These are phyloP conservation scores for Cliona cf. orientalis DNA, from an alignment of 37 sponge, comb jelly and placozoan species.

Conservation along the genomic window DNA sequence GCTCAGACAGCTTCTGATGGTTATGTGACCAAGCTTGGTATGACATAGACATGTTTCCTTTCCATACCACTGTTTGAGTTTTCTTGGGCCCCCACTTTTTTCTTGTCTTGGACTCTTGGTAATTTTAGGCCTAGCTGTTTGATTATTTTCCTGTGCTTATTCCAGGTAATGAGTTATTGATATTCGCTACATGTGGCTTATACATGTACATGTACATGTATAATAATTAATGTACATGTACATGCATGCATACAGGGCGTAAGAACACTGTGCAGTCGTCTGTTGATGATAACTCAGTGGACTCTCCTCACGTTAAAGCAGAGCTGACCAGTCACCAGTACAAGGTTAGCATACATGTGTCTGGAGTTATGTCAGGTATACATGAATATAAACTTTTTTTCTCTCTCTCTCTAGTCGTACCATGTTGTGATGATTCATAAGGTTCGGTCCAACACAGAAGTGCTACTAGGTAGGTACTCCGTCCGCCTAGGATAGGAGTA, in stretches of 20 bases:
- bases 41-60: too few relatives aligned
- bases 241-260: not conserved
- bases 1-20: too few relatives aligned
- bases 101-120: too few relatives aligned
- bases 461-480: slow-evolving; percentile 62
- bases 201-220: slow-evolving; percentile 5
- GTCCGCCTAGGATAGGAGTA: too few relatives aligned
- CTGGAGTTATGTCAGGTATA: not conserved
- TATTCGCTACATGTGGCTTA: not conserved
- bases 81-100: too few relatives aligned
- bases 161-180: not conserved
- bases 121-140: too few relatives aligned
- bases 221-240: not conserved
- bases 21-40: too few relatives aligned
- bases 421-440: slow-evolving; percentile 62
- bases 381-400: not conserved
- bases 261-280: not conserved
- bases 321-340: slow-evolving; percentile 77
- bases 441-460: slow-evolving; percentile 65
- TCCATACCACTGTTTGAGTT: too few relatives aligned
- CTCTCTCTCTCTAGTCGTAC: slow-evolving; percentile 51
- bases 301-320: slow-evolving; percentile 34
- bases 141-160: too few relatives aligned
- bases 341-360: slow-evolving; percentile 35
- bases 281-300: not conserved